Percentiles rank a stretch among this genome's conserved stretches.
Evolutionary conservation across 2,797 vertebrate species (phyloP).

Genomic region (Enteromius treurensis): DNA sequence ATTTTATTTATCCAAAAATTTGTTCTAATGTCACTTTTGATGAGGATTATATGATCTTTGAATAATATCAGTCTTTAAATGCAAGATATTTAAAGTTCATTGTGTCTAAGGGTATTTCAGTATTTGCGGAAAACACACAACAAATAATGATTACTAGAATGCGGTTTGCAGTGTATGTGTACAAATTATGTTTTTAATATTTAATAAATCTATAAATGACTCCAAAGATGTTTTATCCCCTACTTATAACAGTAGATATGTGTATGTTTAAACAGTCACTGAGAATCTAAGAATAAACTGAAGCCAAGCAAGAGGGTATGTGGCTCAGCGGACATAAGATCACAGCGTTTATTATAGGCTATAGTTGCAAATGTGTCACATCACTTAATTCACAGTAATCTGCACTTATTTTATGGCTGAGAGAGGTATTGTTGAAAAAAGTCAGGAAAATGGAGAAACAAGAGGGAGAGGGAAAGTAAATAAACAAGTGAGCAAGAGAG

Average conservation of each 20-base stretch:
- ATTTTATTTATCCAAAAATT: neutral
- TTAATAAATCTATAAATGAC: slow-evolving; percentile 6
- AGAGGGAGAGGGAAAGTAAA: neutral
- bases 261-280: neutral
- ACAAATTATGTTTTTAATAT: neutral
- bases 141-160: neutral
- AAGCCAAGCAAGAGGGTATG: slow-evolving; percentile 14
- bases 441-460: neutral
- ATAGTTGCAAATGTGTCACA: slow-evolving; percentile 22
- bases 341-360: slow-evolving; percentile 34
- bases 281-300: slow-evolving; percentile 27
- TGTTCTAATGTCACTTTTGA: neutral
- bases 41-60: neutral
- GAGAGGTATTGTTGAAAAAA: slow-evolving; percentile 1
- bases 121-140: neutral
- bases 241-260: neutral
- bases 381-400: slow-evolving; percentile 31
- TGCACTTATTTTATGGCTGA: neutral
- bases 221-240: neutral
- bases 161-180: neutral
- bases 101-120: neutral
- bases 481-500: neutral
- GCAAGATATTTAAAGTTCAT: neutral
- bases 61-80: neutral
- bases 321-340: slow-evolving; percentile 9